A percentile compares a stretch with the other conserved stretches of the same genome.
Evolutionary conservation across 2,797 vertebrate species (phyloP).

Genomic region (Buphagus erythrorhynchus): DNA sequence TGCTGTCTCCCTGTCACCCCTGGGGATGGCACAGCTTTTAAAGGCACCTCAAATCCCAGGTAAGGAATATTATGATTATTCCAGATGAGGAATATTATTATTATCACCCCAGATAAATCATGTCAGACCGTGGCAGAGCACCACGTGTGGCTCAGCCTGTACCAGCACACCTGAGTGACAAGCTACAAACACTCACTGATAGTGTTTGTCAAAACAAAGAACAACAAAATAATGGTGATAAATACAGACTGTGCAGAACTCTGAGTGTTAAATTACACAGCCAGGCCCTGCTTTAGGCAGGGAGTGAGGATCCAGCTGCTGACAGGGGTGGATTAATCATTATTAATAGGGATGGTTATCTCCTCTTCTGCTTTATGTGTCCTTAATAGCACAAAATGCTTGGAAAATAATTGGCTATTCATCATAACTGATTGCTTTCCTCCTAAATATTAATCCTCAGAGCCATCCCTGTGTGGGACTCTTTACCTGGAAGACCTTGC

Average conservation of each 20-base stretch:
- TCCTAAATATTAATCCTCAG: conserved; percentile 39
- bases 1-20: background rate
- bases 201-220: background rate
- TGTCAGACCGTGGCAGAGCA: background rate
- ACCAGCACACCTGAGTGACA: background rate
- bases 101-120: background rate
- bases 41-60: background rate
- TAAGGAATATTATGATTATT: fast-evolving
- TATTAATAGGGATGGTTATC: conserved; percentile 69
- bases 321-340: conserved; percentile 54
- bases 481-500: background rate
- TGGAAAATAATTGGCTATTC: conserved; percentile 44
- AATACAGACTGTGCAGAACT: background rate
- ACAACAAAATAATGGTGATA: background rate
- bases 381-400: conserved; percentile 67
- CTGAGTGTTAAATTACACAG: background rate
- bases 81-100: background rate
- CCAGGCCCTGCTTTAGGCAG: background rate
- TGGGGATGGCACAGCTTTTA: background rate
- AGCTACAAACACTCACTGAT: fast-evolving
- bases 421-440: conserved; percentile 49
- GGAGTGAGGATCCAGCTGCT: background rate
- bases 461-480: background rate
- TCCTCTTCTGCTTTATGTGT: conserved; percentile 41
- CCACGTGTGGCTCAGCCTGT: background rate